These are phyloP conservation scores for Cartodere bifasciata DNA, from an alignment of 2,888 invertebrate genomes.

Conservation along the genomic window DNA sequence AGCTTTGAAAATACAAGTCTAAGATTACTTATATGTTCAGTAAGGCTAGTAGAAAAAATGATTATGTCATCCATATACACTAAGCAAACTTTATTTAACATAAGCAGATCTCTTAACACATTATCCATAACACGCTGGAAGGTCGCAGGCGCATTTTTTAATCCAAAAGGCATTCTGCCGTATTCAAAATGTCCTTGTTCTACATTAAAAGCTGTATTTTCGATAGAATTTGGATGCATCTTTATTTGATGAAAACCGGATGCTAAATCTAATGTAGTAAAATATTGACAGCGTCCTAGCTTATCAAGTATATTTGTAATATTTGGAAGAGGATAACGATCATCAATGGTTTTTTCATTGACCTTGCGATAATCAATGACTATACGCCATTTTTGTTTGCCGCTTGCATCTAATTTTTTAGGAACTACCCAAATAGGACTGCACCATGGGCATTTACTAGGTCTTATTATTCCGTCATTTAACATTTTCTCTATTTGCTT, in stretches of 20 bases:
- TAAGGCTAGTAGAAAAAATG: constrained; percentile 13
- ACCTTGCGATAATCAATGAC: constrained; percentile 22
- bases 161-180: constrained; percentile 20
- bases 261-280: constrained; percentile 23
- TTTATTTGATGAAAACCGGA: constrained; percentile 26
- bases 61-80: constrained; percentile 20
- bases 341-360: constrained; percentile 19
- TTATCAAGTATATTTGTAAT: constrained; percentile 19
- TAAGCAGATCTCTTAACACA: constrained; percentile 14
- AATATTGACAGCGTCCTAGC: constrained; percentile 19
- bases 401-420: constrained; percentile 20
- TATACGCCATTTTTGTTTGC: constrained; percentile 18
- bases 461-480: constrained; percentile 17
- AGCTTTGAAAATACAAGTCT: constrained; percentile 14
- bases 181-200: constrained; percentile 22
- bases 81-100: constrained; percentile 13
- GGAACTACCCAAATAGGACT: constrained; percentile 21
- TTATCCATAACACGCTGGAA: constrained; percentile 19
- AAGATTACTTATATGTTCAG: constrained; percentile 14
- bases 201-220: constrained; percentile 23
- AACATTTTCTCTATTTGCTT: constrained; percentile 19
- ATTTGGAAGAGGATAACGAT: constrained; percentile 18
- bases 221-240: constrained; percentile 16
- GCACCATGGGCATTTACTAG: constrained; percentile 16
- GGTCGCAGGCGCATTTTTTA: constrained; percentile 21